These are phyloP conservation scores for Orestias chungarensis DNA, from an alignment of 2,797 vertebrate genomes.

Conservation along the genomic window DNA sequence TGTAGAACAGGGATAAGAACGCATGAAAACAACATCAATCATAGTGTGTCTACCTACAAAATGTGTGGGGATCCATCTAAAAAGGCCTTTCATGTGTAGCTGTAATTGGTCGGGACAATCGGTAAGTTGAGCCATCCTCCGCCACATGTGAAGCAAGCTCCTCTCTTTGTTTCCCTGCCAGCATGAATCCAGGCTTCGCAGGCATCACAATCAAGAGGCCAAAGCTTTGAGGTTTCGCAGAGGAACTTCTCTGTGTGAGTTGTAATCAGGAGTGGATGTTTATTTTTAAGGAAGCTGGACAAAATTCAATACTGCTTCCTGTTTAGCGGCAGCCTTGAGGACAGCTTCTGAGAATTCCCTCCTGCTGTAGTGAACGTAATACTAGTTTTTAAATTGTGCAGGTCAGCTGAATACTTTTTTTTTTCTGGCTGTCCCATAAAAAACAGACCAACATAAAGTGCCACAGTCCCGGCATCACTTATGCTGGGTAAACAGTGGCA, in stretches of 20 bases:
- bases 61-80: conserved; percentile 19
- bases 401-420: conserved; percentile 7
- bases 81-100: conserved; percentile 32
- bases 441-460: neutral
- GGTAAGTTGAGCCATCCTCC: conserved; percentile 39
- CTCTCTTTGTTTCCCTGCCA: conserved; percentile 44
- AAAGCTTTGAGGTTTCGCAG: conserved; percentile 55
- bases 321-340: conserved; percentile 1
- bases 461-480: conserved; percentile 10
- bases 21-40: conserved; percentile 31
- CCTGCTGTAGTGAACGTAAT: conserved; percentile 1
- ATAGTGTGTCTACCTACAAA: conserved; percentile 26
- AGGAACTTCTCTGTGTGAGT: conserved; percentile 46
- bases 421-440: neutral
- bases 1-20: conserved; percentile 26
- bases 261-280: conserved; percentile 61
- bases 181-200: conserved; percentile 33
- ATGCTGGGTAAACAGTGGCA: conserved; percentile 54
- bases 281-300: conserved; percentile 53
- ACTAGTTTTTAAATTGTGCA: conserved; percentile 20
- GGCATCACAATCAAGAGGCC: conserved; percentile 51
- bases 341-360: conserved; percentile 24
- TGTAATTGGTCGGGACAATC: conserved; percentile 52
- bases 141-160: conserved; percentile 29
- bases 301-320: conserved; percentile 52